Base-by-base conservation (phyloP, 2,113 vertebrate genomes). In the Cavia aperea region DNA sequence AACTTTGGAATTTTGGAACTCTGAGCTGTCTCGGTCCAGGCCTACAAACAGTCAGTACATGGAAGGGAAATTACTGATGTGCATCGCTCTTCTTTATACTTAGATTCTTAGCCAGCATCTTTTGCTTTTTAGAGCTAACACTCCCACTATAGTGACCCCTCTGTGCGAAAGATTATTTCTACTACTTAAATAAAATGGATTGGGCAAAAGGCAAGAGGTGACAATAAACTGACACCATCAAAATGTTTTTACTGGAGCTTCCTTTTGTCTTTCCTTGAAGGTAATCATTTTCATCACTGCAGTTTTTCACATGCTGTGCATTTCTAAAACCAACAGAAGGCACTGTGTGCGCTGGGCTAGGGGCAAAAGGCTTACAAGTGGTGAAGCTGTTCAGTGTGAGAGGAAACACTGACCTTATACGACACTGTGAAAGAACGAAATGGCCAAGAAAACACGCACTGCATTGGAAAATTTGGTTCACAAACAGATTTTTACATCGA, bases 121-220 rank as follows among this genome's bases (percentile, higher is more conserved):
- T 87, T 90, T 56, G 14, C 7, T 60, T 0, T 0, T 95, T 85
- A 81, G 46, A 23, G 21, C 43, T 9, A 58, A 43, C 11, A 75
- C 10, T 31, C 63, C 18, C n/a, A 24, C 23, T n/a, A 63, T 33
- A 43, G 65, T 49, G 81, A 0, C 31, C 39, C 66, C 12, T 56
- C 43, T 12, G 29, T 90, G 0, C 86, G 46, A 70, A 78, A 49
- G 33, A 79, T n/a, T 66, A 88, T 86, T 66, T 43, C 46, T 66
- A 63, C 29, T 4, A 86, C 68, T 95, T 91, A 79, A 93, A 73
- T 60, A 85, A 94, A 95, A 68, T 18, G n/a, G 31, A 84, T 13
- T 63, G 15, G 54, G 10, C 60, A 91, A 56, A 86, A 92, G 81
- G 54, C 68, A 94, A 89, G 16, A 23, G 11, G 39, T 56, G 72